Base-by-base conservation (phyloP, 2,888 invertebrate species). In the Drosophila antonietae region DNA sequence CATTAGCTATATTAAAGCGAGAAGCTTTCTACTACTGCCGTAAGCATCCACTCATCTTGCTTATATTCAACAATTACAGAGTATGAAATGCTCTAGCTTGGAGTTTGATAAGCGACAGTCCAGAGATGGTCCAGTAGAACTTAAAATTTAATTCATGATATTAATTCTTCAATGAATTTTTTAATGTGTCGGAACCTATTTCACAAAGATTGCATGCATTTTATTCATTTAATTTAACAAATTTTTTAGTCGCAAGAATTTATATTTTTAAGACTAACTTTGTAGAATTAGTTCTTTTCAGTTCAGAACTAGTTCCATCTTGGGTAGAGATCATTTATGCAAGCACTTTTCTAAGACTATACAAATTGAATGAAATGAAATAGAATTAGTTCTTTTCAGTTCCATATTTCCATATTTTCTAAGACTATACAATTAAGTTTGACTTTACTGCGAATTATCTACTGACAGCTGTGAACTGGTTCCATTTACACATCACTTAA, bases 381-480 rank as follows among this genome's bases (percentile, higher is more conserved):
- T 46, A 14, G 14, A 23, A 44, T 1, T 44, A 14, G 23, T 46
- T 46, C 0, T 0, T 14, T 46, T n/a, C 1, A 14, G 23, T 23
- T 14, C 12, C 12, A n/a, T n/a, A 31, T 6, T 31, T 49, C 31
- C n/a, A 28, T 15, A 3, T 46, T 44, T 44, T 20, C 20, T 12
- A 8, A 46, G 23, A 8, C 47, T 28, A 28, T 15, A n/a, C 2
- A 28, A 47, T n/a, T 28, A 15, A 31, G n/a, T 28, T 46, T 10
- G 10, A 10, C 5, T 49, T 31, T 7, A 23, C 0, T n/a, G n/a
- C 9, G 2, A 5, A n/a, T 49, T 31, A 10, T 9, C 31, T 68
- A 47, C 28, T 35, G 15, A 15, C 44, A 55, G 47, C 44, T 47
- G 49, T 37, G 62, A 63, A 31, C 55, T 46, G 41, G 49, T 57